These are phyloP conservation scores for Bolinopsis microptera DNA, from an alignment of 37 sponge, comb jelly and placozoan genomes.

Conservation along the genomic window DNA sequence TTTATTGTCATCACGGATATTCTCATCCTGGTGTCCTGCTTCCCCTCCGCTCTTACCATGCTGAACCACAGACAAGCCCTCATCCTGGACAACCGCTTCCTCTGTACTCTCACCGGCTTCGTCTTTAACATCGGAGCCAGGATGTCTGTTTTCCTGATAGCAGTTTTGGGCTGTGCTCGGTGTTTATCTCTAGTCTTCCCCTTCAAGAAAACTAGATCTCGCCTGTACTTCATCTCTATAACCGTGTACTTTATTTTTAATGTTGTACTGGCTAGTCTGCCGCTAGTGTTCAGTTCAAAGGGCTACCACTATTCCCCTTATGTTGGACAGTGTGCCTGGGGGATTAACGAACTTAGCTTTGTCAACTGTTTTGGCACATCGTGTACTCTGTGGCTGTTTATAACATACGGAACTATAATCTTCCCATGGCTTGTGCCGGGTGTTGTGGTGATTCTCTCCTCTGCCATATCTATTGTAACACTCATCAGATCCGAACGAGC, in stretches of 20 bases:
- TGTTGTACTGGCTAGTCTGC: neutral
- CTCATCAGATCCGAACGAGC: neutral
- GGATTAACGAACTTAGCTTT: conserved; percentile 26
- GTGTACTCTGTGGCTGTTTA: neutral
- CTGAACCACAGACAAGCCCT: neutral
- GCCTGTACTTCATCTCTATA: neutral
- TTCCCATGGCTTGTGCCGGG: conserved; percentile 28
- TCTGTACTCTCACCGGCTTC: conserved; percentile 5
- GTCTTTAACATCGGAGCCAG: neutral
- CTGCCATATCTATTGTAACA: neutral
- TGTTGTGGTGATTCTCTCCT: neutral
- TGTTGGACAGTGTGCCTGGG: conserved; percentile 39
- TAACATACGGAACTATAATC: neutral
- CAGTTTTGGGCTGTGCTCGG: conserved; percentile 1
- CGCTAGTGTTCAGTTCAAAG: neutral
- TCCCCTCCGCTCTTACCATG: conserved; percentile 28
- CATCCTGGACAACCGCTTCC: neutral
- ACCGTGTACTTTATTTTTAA: neutral
- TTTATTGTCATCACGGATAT: conserved; percentile 1
- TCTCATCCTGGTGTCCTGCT: neutral
- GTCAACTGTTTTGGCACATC: neutral
- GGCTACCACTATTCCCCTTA: conserved; percentile 23
- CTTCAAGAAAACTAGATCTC: neutral
- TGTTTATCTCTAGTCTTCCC: conserved; percentile 33
- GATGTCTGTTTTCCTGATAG: conserved; percentile 63